phyloP scores from a whole-genome alignment of 1,140 invertebrate genomes.

The Scaptomyza pallida region DNA sequence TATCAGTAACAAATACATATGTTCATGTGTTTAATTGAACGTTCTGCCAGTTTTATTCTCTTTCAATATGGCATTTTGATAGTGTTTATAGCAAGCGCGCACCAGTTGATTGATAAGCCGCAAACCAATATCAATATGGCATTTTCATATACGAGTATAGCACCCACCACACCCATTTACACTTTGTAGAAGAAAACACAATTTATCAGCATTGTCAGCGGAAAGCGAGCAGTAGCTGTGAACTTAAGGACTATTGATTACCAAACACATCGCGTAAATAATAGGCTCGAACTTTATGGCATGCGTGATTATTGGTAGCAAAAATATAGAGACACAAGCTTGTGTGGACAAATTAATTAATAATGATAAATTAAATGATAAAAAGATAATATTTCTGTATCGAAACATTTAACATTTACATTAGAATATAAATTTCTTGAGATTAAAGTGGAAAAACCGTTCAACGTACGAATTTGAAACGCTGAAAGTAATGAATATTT shows the following conservation, averaged over 20 bases:
- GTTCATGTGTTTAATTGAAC: constrained; percentile 6
- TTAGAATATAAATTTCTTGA: not conserved
- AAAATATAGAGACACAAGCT: not conserved
- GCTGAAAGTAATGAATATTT: not conserved
- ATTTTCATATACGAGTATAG: constrained; percentile 26
- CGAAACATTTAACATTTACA: not conserved
- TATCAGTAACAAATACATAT: constrained; percentile 8
- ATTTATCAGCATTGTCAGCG: constrained; percentile 40
- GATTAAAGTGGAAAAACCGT: too few species aligned
- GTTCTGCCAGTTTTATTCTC: not conserved
- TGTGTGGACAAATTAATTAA: not conserved
- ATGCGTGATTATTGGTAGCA: not conserved
- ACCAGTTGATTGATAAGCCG: constrained; percentile 39
- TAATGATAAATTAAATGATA: not conserved
- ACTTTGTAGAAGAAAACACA: constrained; percentile 22
- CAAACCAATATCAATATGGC: constrained; percentile 25
- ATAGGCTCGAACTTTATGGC: constrained; percentile 1
- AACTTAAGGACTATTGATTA: constrained; percentile 32
- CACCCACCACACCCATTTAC: too few species aligned
- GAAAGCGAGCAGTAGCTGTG: constrained; percentile 28
- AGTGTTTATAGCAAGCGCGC: not conserved
- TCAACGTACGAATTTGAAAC: not conserved
- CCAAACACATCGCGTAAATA: constrained; percentile 7
- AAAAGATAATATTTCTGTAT: not conserved
- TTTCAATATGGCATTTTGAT: constrained; percentile 18